A percentile compares a stretch with the other conserved stretches of the same genome.
These are phyloP conservation scores for Anser cygnoides DNA, from an alignment of 2,113 vertebrate genomes.

Conservation along the genomic window DNA sequence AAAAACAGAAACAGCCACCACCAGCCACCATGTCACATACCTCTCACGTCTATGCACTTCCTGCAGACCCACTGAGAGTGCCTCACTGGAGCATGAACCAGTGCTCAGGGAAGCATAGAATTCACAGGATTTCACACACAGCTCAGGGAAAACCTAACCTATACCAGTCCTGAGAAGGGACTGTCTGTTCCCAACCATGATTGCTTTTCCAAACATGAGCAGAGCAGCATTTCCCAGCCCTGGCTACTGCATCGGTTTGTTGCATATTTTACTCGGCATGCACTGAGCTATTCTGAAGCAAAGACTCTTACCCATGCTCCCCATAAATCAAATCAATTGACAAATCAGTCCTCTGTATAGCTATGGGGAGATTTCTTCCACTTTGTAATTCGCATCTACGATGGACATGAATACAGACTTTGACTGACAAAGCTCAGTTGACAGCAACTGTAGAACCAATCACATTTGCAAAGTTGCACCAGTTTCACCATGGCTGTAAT, in stretches of 20 bases:
- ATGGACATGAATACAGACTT: background rate
- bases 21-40: background rate
- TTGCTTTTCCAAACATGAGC: background rate
- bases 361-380: background rate
- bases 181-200: background rate
- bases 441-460: background rate
- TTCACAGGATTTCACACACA: background rate
- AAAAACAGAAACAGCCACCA: background rate
- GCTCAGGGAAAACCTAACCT: background rate
- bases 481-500: background rate
- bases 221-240: background rate
- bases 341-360: background rate
- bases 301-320: background rate
- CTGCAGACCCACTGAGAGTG: background rate
- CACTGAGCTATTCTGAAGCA: background rate
- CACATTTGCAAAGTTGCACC: background rate
- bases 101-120: background rate
- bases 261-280: background rate
- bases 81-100: background rate
- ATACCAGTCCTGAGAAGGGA: background rate
- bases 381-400: background rate
- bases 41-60: background rate
- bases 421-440: background rate
- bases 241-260: background rate
- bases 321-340: background rate